phyloP scores from a whole-genome alignment of 2,888 invertebrate genomes.

The Lysandra bellargus region DNA sequence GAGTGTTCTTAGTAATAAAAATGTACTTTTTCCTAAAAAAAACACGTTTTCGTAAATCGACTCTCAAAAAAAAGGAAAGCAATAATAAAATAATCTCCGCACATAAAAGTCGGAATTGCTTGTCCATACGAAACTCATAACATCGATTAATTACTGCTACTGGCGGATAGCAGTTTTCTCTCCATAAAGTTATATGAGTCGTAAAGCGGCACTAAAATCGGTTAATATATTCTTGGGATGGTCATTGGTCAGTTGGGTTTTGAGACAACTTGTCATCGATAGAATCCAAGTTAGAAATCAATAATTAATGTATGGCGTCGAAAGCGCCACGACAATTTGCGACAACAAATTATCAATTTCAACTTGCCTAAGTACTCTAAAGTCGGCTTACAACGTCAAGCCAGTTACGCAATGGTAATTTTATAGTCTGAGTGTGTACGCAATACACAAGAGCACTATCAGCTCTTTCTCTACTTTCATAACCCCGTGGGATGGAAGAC shows the following conservation, averaged over 20 bases:
- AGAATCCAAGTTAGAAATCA: background rate
- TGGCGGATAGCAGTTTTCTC: slow-evolving; percentile 22
- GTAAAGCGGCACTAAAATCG: slow-evolving; percentile 19
- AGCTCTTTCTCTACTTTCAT: too few relatives aligned
- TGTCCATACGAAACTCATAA: slow-evolving; percentile 27
- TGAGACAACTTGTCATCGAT: background rate
- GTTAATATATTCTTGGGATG: slow-evolving; percentile 13
- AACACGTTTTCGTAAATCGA: background rate
- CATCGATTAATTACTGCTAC: slow-evolving; percentile 28
- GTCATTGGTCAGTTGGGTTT: background rate
- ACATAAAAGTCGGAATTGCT: slow-evolving; percentile 23
- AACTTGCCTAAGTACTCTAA: too few relatives aligned
- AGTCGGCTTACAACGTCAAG: too few relatives aligned
- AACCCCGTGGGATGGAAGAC: too few relatives aligned
- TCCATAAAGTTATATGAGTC: slow-evolving; percentile 27
- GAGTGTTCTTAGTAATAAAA: too few relatives aligned
- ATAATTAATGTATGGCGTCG: background rate
- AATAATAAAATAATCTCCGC: slow-evolving; percentile 17
- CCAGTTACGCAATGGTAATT: too few relatives aligned
- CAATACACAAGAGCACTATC: too few relatives aligned
- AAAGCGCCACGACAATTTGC: background rate
- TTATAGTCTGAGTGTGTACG: too few relatives aligned
- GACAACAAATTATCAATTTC: too few relatives aligned
- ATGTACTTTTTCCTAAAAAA: background rate
- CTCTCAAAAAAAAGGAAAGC: background rate